Evolutionary conservation across 2,888 invertebrate species (phyloP), one percentile per base, ranked within the genome.

Genomic region (Ommatoiulus sabulosus): DNA sequence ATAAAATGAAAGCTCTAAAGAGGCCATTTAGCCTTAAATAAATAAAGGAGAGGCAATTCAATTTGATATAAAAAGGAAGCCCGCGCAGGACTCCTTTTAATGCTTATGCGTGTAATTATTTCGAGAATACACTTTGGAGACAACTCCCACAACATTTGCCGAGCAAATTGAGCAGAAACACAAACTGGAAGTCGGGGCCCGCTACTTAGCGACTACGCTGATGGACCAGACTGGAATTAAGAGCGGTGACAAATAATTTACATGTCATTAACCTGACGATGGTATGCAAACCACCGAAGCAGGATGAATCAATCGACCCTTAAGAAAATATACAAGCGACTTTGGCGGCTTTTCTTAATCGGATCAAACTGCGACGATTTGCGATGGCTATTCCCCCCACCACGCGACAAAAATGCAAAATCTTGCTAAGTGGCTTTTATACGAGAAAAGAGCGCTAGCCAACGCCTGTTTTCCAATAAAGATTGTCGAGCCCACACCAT

Each of bases 1-100:
- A 63, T 63, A 63, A 63, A 63, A 63, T 63, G 63, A 63, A 63
- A 63, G 63, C 63, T 63, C 63, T 63, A 63, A 63, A 63, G 63
- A 63, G 63, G 63, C 63, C 17, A 63, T 63, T 63, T 63, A 63
- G 63, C 63, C n/a, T 63, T 63, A 63, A 63, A 63, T 63, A 63
- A 63, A 63, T 63, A 63, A 63, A 63, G 63, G 63, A 63, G 63
- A 63, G 63, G 63, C 63, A 63, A 63, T 63, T 63, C 63, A 63
- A 63, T 63, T 63, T 63, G 63, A 63, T 63, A 63, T 63, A 63
- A 63, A 63, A 63, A 63, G 63, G 20, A 63, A 63, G 63, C 63
- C 63, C 63, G n/a, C n/a, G 63, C n/a, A 63, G n/a, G 63, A 63
- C 17, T 63, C 63, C 63, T 63, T 63, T 63, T 63, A 63, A 63